Evolutionary conservation across 2,797 vertebrate genomes (phyloP).

Genomic region (Acanthurus tractus): DNA sequence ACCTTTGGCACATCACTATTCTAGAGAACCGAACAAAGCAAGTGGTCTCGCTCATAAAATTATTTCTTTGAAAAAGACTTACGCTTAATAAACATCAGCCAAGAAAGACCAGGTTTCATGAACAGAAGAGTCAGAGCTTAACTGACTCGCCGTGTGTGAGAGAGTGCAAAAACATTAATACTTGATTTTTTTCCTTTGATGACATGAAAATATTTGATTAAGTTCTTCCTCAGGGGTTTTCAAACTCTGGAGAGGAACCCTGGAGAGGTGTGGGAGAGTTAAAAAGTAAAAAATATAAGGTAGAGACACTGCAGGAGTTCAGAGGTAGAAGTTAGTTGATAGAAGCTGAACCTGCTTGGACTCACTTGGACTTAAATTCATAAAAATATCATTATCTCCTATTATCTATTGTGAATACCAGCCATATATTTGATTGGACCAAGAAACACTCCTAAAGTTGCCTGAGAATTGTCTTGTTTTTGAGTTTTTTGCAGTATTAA

Average conservation of each 20-base stretch:
- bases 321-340: background rate
- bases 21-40: no score
- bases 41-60: background rate
- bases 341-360: no score
- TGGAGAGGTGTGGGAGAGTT: no score
- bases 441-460: no score
- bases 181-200: constrained; percentile 5
- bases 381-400: no score
- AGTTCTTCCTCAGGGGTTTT: background rate
- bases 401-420: no score
- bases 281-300: background rate
- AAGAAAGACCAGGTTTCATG: background rate
- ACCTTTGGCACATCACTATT: no score
- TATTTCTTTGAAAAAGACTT: background rate
- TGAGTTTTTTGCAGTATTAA: no score
- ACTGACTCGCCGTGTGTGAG: background rate
- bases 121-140: background rate
- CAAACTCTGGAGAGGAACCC: background rate
- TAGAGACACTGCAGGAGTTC: background rate
- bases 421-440: no score
- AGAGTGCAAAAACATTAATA: background rate
- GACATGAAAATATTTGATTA: background rate
- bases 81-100: background rate
- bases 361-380: no score
- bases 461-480: no score